Evolutionary conservation across 2,888 invertebrate genomes (phyloP).

Genomic region (Siphlonurus alternatus): DNA sequence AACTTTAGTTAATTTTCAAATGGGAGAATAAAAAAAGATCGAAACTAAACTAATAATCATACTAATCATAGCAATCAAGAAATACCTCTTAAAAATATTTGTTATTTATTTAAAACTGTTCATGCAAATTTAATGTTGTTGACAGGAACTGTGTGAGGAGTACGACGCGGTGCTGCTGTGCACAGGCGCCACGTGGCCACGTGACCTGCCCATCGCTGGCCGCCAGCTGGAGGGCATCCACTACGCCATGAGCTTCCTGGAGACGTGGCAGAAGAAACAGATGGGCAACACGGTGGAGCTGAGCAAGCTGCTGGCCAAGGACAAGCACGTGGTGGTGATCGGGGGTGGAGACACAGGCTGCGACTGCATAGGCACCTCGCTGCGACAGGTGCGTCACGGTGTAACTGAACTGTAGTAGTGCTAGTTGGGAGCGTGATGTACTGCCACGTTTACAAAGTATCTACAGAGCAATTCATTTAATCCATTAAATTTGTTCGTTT

Average conservation of each 20-base stretch:
- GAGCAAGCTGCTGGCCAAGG: slow-evolving; percentile 60
- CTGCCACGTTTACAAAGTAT: background rate
- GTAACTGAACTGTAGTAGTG: background rate
- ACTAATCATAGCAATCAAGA: no score
- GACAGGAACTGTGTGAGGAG: slow-evolving; percentile 32
- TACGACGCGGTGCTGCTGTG: slow-evolving; percentile 79
- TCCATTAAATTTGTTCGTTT: no score
- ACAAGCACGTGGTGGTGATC: slow-evolving; percentile 87
- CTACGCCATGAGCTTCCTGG: slow-evolving; percentile 95
- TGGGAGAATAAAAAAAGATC: no score
- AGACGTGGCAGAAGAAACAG: slow-evolving; percentile 92
- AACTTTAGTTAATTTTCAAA: no score
- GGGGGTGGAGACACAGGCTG: slow-evolving; percentile 83
- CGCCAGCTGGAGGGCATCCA: slow-evolving; percentile 83
- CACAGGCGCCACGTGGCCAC: slow-evolving; percentile 91
- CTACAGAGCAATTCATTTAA: no score
- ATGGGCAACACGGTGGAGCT: slow-evolving; percentile 41
- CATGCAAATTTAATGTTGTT: no score
- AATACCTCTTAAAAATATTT: no score
- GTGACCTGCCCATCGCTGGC: slow-evolving; percentile 75
- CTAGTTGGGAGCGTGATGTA: background rate
- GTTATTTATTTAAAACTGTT: no score
- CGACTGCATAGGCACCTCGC: slow-evolving; percentile 95
- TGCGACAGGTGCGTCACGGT: slow-evolving; percentile 42
- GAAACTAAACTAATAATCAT: no score